phyloP scores from a whole-genome alignment of 2,888 invertebrate species.

The Drepanosiphum platanoidis region DNA sequence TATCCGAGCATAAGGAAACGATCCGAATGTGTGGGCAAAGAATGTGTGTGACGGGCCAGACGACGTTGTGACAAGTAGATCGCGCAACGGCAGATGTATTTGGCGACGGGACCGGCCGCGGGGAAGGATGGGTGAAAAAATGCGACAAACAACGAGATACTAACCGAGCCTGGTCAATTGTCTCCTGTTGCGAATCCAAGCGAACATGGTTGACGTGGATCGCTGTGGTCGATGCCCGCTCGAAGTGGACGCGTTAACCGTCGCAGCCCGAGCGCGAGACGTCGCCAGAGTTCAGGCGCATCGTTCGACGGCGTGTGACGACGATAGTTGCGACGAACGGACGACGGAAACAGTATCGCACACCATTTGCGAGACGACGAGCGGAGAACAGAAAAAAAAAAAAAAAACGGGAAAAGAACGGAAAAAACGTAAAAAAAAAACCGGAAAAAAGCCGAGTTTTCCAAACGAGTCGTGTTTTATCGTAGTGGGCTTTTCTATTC shows the following conservation, averaged over 20 bases:
- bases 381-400: no score
- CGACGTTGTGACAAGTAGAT: no score
- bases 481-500: no score
- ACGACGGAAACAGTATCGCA: not conserved
- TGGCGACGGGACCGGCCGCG: no score
- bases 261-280: conserved; percentile 19
- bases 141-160: not conserved
- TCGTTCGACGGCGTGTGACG: not conserved
- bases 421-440: not conserved
- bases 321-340: not conserved
- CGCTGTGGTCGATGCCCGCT: not conserved
- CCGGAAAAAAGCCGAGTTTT: no score
- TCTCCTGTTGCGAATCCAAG: conserved; percentile 50
- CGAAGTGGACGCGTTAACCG: conserved; percentile 32
- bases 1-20: no score
- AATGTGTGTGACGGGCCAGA: no score
- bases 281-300: not conserved
- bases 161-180: conserved; percentile 57
- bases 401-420: not conserved
- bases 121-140: no score
- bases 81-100: no score
- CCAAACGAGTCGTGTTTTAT: no score
- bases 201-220: conserved; percentile 38
- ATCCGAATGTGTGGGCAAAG: no score
- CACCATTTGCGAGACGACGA: not conserved